These are phyloP conservation scores for Promerops cafer DNA, from an alignment of 2,113 vertebrate species.

Conservation along the genomic window DNA sequence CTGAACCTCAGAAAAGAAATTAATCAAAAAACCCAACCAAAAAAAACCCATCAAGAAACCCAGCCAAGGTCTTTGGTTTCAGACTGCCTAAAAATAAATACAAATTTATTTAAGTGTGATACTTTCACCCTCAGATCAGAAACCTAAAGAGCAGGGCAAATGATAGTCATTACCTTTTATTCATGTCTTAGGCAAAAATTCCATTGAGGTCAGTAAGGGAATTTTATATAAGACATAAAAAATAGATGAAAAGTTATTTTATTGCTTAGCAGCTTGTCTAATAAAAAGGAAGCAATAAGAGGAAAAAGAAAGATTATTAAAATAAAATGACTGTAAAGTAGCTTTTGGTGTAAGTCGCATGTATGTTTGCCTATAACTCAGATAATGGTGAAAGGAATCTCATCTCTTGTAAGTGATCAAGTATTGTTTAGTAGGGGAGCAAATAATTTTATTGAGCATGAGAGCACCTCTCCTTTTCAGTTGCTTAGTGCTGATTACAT, in stretches of 20 bases:
- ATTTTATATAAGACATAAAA: neutral
- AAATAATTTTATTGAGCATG: neutral
- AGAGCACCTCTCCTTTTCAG: neutral
- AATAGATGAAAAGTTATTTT: neutral
- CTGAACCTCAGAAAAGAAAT: neutral
- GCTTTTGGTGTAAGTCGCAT: neutral
- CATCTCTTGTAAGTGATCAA: neutral
- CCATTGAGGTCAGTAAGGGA: neutral
- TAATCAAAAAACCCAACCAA: neutral
- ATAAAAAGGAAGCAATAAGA: neutral
- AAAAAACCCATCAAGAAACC: fast-evolving
- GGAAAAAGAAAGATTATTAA: neutral
- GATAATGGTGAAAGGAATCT: neutral
- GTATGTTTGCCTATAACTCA: neutral
- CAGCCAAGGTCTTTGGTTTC: neutral
- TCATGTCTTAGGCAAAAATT: neutral
- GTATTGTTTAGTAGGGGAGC: neutral
- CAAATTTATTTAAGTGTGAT: neutral
- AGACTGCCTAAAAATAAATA: neutral
- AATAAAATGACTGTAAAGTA: neutral
- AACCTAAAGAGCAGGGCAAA: neutral
- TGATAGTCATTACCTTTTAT: neutral
- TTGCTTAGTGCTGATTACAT: neutral
- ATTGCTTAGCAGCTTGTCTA: neutral
- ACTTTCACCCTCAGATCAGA: neutral